Evolutionary conservation across 2,797 vertebrate species (phyloP).

Genomic region (Danio kyathit): DNA sequence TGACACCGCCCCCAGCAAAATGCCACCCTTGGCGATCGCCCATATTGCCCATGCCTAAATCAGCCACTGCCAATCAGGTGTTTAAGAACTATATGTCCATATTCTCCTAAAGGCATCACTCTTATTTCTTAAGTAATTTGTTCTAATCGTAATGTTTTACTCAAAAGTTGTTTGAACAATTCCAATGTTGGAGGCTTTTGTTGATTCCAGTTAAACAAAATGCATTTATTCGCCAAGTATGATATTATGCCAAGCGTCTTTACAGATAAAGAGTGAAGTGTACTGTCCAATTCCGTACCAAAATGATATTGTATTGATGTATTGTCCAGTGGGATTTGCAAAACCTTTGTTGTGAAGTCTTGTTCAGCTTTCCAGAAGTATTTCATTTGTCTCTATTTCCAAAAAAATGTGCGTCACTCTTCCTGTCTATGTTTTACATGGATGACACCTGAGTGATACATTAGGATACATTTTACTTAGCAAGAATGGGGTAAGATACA

Average conservation of each 20-base stretch:
- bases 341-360: neutral
- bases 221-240: neutral
- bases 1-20: too few relatives aligned
- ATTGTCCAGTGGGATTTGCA: neutral
- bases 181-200: neutral
- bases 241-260: neutral
- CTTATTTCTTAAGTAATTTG: neutral
- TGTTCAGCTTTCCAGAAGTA: neutral
- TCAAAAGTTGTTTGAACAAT: neutral
- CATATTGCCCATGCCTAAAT: too few relatives aligned
- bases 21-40: too few relatives aligned
- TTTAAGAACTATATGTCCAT: too few relatives aligned
- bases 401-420: neutral
- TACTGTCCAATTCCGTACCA: neutral
- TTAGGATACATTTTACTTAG: constrained; percentile 6
- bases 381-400: neutral
- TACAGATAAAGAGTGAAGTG: neutral
- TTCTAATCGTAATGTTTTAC: neutral
- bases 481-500: neutral
- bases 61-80: too few relatives aligned
- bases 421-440: neutral
- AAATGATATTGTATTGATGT: neutral
- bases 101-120: neutral
- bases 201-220: neutral
- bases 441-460: neutral